A percentile compares a stretch with the other conserved stretches of the same genome.
These are phyloP conservation scores for Eudyptes chrysolophus DNA, from an alignment of 2,113 vertebrate species.

Conservation along the genomic window DNA sequence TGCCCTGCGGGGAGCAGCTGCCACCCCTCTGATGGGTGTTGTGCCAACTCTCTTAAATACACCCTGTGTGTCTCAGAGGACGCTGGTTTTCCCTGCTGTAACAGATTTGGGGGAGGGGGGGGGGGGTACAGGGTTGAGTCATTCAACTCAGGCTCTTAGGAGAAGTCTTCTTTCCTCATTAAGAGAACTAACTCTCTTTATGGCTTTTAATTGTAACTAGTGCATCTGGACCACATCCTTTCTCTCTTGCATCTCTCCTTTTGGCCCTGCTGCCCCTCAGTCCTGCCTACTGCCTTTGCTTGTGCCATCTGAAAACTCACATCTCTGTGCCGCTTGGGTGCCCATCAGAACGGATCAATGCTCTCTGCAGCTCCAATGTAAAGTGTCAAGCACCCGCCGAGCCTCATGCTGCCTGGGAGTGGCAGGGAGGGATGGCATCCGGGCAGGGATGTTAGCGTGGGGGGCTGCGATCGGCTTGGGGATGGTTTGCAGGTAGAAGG, in stretches of 20 bases:
- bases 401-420: neutral
- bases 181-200: neutral
- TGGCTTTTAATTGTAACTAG: neutral
- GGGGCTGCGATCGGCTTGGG: rapidly evolving
- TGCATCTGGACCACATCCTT: neutral
- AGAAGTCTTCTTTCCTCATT: neutral
- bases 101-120: neutral
- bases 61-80: neutral
- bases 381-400: neutral
- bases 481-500: neutral
- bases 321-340: neutral
- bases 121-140: neutral
- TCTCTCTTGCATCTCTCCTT: neutral
- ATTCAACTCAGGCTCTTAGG: neutral
- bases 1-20: neutral
- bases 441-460: neutral
- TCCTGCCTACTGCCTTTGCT: neutral
- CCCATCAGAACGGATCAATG: rapidly evolving
- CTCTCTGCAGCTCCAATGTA: neutral
- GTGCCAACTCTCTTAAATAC: neutral
- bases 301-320: neutral
- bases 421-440: too few species aligned
- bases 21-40: neutral
- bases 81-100: neutral
- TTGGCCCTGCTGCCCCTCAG: neutral